Evolutionary conservation across 2,888 invertebrate species (phyloP).

Genomic region (Chrysolina americana): DNA sequence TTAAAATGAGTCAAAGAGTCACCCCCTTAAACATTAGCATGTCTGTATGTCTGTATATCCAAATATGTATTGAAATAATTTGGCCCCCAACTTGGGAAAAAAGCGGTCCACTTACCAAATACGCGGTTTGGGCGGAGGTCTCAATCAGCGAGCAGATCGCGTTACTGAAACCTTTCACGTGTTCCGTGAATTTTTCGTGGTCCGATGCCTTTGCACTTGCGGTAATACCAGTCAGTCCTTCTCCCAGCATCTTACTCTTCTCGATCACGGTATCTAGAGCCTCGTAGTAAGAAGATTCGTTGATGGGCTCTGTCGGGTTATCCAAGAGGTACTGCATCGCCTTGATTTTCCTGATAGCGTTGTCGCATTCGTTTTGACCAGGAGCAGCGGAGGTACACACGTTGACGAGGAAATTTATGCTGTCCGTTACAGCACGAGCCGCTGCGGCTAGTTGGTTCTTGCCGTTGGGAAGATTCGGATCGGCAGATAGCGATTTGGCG

Average conservation of each 20-base stretch:
- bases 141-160: conserved; percentile 95
- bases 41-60: no score
- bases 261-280: conserved; percentile 93
- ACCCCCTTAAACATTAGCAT: no score
- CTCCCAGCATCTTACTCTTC: conserved; percentile 85
- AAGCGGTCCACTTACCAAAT: conserved; percentile 74
- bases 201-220: conserved; percentile 91
- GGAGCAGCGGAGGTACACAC: conserved; percentile 92
- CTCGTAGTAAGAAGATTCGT: conserved; percentile 92
- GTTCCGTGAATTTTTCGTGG: conserved; percentile 86
- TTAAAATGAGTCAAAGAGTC: no score
- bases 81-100: conserved; percentile 8
- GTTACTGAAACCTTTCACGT: conserved; percentile 86
- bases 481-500: conserved; percentile 91
- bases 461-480: conserved; percentile 90
- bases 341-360: conserved; percentile 93
- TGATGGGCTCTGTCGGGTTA: conserved; percentile 90
- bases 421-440: conserved; percentile 91
- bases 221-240: conserved; percentile 96
- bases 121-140: conserved; percentile 95
- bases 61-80: neutral
- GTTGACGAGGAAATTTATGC: conserved; percentile 91
- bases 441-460: conserved; percentile 91
- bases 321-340: conserved; percentile 86
- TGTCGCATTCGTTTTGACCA: conserved; percentile 95